Conservation (phyloP, 2,797 vertebrate species). For the Gallinago stenura region DNA sequence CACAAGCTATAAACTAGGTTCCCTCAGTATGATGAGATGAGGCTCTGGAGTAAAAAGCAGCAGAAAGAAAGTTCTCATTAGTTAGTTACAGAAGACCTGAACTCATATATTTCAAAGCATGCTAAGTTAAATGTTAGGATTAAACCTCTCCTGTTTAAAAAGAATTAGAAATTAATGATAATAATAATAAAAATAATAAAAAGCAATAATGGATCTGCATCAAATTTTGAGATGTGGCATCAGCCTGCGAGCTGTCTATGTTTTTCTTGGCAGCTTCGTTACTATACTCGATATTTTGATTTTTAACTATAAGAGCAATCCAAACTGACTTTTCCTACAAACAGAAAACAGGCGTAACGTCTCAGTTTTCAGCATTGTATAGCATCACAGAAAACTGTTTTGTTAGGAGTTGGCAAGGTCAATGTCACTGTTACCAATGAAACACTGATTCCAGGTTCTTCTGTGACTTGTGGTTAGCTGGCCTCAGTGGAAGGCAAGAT, state of each 20-base stretch:
- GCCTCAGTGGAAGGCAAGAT: background rate
- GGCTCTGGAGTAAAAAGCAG: background rate
- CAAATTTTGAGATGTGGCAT: background rate
- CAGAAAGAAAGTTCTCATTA: background rate
- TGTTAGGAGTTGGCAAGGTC: background rate
- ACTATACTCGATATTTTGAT: background rate
- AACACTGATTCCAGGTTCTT: constrained; percentile 29
- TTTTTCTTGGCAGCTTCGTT: background rate
- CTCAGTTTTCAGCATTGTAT: background rate
- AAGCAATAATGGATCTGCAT: background rate
- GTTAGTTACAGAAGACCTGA: background rate
- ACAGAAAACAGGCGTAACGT: background rate
- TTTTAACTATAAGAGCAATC: background rate
- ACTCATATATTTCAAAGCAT: background rate
- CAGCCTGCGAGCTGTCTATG: background rate
- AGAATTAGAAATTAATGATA: background rate
- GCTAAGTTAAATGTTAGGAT: background rate
- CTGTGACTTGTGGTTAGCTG: constrained; percentile 39
- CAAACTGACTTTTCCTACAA: background rate
- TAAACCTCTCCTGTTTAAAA: background rate
- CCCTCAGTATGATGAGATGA: background rate
- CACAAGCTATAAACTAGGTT: background rate
- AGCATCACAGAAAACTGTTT: background rate
- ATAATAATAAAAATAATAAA: background rate
- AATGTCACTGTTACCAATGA: background rate